Base-by-base conservation (phyloP, 2,888 invertebrate genomes). In the Euclidia mi region DNA sequence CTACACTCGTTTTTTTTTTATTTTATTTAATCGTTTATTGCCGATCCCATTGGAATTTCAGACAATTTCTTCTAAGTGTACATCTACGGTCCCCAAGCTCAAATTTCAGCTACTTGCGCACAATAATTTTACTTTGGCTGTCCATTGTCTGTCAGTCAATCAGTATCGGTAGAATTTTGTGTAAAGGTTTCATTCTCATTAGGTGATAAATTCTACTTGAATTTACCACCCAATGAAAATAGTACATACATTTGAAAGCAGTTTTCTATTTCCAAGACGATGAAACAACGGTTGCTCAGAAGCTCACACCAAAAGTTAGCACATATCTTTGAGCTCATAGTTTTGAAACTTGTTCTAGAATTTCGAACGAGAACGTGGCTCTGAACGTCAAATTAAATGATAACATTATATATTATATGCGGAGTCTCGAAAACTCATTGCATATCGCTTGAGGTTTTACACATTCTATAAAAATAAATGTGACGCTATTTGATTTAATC, bases 371-470 rank as follows among this genome's bases (percentile, higher is more conserved):
- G 45, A 64, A 64, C 51, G 64, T 64, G 52, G 57, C 56, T 58
- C 51, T 49, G 50, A 57, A 42, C 53, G 25, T 43, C 42, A 64
- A 70, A 70, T 71, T 71, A 59, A 70, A 70, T 70, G 67, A 70
- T 67, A 71, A 71, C 71, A 70, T 64, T 46, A 56, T 38, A 46
- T n/a, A n/a, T n/a, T n/a, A n/a, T 44, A 43, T 49, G 53, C 32
- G 28, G 51, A 64, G 50, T 63, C 29, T 25, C 40, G 50, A 51
- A 51, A 46, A 40, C 12, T 45, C 29, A 15, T 28, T 41, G n/a
- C 35, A 15, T 17, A 17, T 35, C 7, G 42, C 12, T 14, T 15
- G 14, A 3, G 32, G 20, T 12, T 15, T 10, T 3, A n/a, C 28
- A 9, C 7, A 31, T 2, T 12, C 4, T 12, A 9, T 29, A 12